Evolutionary conservation across 37 sponge, comb jelly and placozoan species (phyloP), one percentile per base, ranked within the genome.

Genomic region (Cladorhizidae sp.): DNA sequence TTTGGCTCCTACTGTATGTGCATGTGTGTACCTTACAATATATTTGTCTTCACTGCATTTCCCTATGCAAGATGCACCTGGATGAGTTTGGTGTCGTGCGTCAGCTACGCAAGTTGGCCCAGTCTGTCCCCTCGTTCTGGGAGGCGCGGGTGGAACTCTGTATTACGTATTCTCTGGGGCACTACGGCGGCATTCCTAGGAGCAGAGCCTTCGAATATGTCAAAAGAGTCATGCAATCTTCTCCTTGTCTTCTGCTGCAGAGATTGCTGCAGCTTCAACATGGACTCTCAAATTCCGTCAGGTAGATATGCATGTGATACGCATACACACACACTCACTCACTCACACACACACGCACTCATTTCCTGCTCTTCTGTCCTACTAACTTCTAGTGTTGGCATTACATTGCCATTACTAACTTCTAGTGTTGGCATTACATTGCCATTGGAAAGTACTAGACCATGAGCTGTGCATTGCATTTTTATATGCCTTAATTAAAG

Each of bases 131-230:
- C 5, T 45, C 72, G 1, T 15, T 36, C 38, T 42, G 43, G 67
- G 49, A 11, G 2, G 77, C 89, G 20, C 86, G 83, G 71, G 28
- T 93, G 38, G 90, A 86, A 61, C 80, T 93, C 18, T 82, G 94
- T 67, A 21, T 31, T 37, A 76, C 73, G 15, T 93, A 93, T 70
- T 83, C 80, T 74, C 25, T 23, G 20, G 87, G 87, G 9, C 54
- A 75, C 51, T 89, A 73, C 70, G 87, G 90, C 28, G 90, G 90
- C 8, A 41, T 86, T 43, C 28, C 68, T n/a, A 56, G 67, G 37
- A 50, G 11, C 3, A 67, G 50, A 41, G 94, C 90, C 25, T 20
- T 71, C 23, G 62, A 54, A 32, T 89, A 54, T 59, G 71, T 93
- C 18, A 75, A 67, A 37, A 67, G 86, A 40, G 41, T 83, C 32